phyloP scores from a whole-genome alignment of 1,140 invertebrate species.

The Caenorhabditis latens region DNA sequence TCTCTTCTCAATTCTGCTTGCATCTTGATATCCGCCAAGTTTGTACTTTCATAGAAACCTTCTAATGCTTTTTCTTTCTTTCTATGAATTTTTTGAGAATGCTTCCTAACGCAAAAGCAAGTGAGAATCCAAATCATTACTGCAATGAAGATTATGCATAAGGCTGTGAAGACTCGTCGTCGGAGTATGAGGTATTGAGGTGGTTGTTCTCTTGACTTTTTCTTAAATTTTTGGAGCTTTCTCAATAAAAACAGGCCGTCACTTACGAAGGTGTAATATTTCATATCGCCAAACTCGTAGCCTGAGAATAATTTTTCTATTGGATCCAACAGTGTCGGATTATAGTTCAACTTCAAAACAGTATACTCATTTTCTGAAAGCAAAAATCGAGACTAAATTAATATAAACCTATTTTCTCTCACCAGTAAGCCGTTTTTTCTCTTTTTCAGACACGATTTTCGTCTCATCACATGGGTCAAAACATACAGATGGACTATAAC shows the following conservation, averaged over 20 bases:
- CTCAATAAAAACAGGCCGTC: not conserved
- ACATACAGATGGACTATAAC: not conserved
- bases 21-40: constrained; percentile 15
- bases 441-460: not conserved
- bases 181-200: constrained; percentile 9
- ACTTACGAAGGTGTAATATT: constrained; percentile 33
- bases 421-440: not conserved
- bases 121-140: constrained; percentile 11
- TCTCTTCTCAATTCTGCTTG: constrained; percentile 31
- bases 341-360: constrained; percentile 27
- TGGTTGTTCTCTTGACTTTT: constrained; percentile 28
- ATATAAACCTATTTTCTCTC: too few relatives aligned
- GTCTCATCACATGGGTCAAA: constrained; percentile 15
- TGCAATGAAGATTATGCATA: not conserved
- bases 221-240: not conserved
- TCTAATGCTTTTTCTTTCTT: constrained; percentile 16
- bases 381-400: not conserved
- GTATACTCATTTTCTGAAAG: constrained; percentile 31
- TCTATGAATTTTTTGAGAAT: constrained; percentile 14
- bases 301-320: not conserved
- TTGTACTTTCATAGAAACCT: constrained; percentile 19
- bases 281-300: constrained; percentile 2
- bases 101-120: constrained; percentile 12
- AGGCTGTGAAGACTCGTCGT: constrained; percentile 16
- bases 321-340: constrained; percentile 29